Evolutionary conservation across 2,797 vertebrate species (phyloP).

Genomic region (Rousettus madagascariensis): DNA sequence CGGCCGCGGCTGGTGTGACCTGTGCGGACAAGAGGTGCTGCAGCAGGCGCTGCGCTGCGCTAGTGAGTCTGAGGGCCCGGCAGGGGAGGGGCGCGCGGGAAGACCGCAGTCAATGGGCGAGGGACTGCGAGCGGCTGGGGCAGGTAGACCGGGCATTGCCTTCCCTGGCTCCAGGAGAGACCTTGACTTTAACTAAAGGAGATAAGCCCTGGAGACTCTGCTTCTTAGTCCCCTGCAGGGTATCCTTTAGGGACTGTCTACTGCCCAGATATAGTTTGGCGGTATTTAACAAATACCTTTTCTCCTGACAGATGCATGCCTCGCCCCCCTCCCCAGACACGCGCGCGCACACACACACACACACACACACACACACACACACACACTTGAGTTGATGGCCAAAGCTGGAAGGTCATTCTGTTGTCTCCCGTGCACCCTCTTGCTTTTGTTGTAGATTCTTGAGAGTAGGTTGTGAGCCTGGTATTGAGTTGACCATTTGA

Average conservation of each 20-base stretch:
- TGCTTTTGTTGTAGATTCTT: background rate
- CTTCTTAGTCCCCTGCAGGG: background rate
- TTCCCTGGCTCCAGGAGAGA: background rate
- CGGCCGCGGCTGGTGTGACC: conserved; percentile 91
- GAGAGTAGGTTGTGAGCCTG: background rate
- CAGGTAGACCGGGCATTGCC: background rate
- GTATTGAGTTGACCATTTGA: background rate
- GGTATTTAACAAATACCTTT: background rate
- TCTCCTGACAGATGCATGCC: background rate
- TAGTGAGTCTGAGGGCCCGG: conserved; percentile 85
- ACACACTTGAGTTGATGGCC: background rate
- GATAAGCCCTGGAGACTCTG: background rate
- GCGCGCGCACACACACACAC: too few relatives aligned
- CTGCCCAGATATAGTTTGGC: background rate
- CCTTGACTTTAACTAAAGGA: background rate
- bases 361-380: background rate
- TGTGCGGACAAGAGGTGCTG: conserved; percentile 88
- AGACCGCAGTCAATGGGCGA: background rate
- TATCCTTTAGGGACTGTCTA: background rate
- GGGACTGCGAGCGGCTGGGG: background rate
- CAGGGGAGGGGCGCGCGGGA: background rate
- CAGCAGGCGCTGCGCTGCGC: conserved; percentile 88
- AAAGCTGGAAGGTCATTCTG: conserved; percentile 9
- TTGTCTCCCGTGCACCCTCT: background rate
- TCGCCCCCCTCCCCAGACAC: background rate